Conservation (phyloP, 2,797 vertebrate species). For the Malacoctenus gilli region DNA sequence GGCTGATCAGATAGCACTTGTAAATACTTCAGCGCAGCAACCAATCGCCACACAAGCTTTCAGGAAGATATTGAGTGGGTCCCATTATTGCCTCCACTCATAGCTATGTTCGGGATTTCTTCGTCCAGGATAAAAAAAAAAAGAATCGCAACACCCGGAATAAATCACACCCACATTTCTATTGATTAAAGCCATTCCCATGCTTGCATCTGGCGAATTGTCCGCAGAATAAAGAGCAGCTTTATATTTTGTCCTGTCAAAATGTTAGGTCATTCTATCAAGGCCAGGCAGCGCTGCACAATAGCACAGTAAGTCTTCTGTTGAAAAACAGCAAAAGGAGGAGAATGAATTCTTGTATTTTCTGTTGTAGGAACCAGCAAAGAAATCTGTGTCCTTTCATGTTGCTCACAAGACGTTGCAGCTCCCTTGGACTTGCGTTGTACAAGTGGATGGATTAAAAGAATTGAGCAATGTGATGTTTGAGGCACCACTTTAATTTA, state of each 20-base stretch:
- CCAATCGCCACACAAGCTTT: constrained; percentile 91
- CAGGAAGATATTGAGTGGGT: constrained; percentile 92
- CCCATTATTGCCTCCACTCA: constrained; percentile 90
- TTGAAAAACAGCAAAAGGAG: constrained; percentile 59
- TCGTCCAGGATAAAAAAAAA: constrained; percentile 96
- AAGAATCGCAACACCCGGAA: constrained; percentile 90
- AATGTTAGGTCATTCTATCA: constrained; percentile 96
- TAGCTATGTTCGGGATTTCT: constrained; percentile 91
- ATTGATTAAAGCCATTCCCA: constrained; percentile 98
- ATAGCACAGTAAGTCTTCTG: constrained; percentile 73
- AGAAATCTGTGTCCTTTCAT: constrained; percentile 35
- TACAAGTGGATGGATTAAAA: constrained; percentile 8
- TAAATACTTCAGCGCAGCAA: constrained; percentile 91
- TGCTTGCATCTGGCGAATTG: constrained; percentile 92
- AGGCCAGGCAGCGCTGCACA: constrained; percentile 82
- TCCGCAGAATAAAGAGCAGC: constrained; percentile 95
- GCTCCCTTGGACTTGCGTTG: neutral
- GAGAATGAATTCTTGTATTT: constrained; percentile 60
- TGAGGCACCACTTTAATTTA: neutral
- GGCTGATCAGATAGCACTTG: constrained; percentile 96
- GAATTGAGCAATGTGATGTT: neutral
- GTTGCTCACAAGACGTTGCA: constrained; percentile 28
- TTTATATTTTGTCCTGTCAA: constrained; percentile 99
- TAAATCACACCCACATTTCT: constrained; percentile 93
- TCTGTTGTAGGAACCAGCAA: constrained; percentile 42